Percentiles rank a stretch among this genome's conserved stretches.
phyloP scores from a whole-genome alignment of 2,797 vertebrate species.

The Macrochelys suwanniensis region DNA sequence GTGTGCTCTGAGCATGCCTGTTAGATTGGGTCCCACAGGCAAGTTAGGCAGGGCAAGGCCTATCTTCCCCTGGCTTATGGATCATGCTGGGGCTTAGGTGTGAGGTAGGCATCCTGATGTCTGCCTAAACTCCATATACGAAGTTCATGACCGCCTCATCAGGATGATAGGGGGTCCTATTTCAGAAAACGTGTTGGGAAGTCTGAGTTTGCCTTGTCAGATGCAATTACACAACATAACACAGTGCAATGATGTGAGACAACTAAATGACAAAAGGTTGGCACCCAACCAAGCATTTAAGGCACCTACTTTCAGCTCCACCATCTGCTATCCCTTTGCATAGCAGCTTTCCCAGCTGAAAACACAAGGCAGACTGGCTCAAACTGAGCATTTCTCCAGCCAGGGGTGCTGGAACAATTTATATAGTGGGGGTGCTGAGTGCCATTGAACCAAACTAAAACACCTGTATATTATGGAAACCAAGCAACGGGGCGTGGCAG shows the following conservation, averaged over 20 bases:
- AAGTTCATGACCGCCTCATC: neutral
- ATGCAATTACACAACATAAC: neutral
- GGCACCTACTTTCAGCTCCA: slow-evolving; percentile 61
- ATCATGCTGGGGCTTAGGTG: no score
- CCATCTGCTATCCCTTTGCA: slow-evolving; percentile 68
- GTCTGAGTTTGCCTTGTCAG: slow-evolving; percentile 28
- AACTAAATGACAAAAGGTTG: slow-evolving; percentile 71
- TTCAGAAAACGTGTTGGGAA: slow-evolving; percentile 24
- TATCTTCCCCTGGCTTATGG: no score
- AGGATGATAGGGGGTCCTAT: neutral
- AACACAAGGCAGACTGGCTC: slow-evolving; percentile 59
- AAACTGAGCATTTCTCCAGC: slow-evolving; percentile 45
- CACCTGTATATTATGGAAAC: no score
- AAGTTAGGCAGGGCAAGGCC: no score
- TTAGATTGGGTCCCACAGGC: no score
- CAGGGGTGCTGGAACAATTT: no score
- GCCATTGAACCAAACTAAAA: no score
- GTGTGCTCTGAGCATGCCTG: no score
- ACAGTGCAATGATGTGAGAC: slow-evolving; percentile 29
- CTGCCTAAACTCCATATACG: neutral
- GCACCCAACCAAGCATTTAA: slow-evolving; percentile 60
- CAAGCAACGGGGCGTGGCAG: no score
- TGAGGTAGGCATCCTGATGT: no score
- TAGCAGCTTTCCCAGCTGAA: slow-evolving; percentile 63
- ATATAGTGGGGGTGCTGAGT: no score